Evolutionary conservation across 2,797 vertebrate genomes (phyloP).

Genomic region (Falco cherrug): DNA sequence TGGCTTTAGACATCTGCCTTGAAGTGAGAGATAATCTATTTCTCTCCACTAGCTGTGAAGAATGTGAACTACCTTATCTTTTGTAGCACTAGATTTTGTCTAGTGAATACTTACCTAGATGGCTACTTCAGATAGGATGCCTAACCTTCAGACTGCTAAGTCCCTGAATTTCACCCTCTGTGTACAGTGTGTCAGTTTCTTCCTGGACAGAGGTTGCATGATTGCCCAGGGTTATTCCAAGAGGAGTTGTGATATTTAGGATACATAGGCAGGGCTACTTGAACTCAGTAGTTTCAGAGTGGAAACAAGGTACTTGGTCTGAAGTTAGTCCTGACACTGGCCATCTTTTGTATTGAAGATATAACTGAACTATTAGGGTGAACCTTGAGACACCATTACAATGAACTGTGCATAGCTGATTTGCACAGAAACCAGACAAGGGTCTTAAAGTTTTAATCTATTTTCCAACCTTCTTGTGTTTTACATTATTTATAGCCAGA

Average conservation of each 20-base stretch:
- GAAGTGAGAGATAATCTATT: background rate
- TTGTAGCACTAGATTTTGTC: background rate
- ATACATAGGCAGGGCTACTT: background rate
- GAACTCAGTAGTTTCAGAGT: background rate
- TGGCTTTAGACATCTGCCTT: background rate
- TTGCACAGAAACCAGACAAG: background rate
- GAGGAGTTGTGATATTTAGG: background rate
- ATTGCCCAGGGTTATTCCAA: background rate
- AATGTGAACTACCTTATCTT: background rate
- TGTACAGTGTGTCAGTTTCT: background rate
- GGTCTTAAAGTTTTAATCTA: background rate
- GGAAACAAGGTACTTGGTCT: background rate
- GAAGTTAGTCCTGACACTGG: background rate
- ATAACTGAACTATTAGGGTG: background rate
- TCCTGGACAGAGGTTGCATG: background rate
- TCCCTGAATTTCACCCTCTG: background rate
- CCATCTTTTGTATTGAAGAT: background rate
- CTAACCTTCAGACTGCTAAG: background rate
- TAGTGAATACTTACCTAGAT: background rate
- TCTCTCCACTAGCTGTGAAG: background rate
- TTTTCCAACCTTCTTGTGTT: background rate
- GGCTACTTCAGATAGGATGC: background rate
- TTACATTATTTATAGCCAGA: background rate
- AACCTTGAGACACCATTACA: background rate
- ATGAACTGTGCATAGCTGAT: background rate